Conservation (phyloP, 1,140 invertebrate species). For the Eriocheir sinensis region DNA sequence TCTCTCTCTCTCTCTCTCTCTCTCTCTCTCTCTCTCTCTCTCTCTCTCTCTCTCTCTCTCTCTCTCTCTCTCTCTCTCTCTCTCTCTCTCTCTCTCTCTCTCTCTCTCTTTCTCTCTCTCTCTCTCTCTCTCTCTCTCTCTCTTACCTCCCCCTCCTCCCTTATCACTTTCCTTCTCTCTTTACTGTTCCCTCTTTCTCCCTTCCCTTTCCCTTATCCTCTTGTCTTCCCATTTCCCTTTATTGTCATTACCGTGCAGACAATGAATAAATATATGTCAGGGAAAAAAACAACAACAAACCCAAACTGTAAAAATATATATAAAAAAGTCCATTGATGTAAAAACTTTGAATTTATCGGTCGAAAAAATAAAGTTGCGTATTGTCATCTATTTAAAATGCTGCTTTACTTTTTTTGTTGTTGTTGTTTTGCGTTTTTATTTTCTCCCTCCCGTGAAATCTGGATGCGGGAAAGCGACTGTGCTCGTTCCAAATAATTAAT, state of each 20-base stretch:
- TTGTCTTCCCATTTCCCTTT: no score
- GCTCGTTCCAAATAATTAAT: no score
- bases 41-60: no score
- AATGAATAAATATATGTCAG: background rate
- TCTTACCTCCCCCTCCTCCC: background rate
- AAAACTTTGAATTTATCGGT: no score
- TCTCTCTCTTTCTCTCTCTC: background rate
- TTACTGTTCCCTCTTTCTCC: no score
- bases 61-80: no score
- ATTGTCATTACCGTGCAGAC: no score
- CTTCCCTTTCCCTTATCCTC: no score
- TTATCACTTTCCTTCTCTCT: background rate
- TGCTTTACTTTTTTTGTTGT: background rate
- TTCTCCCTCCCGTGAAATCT: background rate
- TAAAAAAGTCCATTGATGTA: no score
- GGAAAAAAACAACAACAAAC: no score
- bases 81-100: conserved; percentile 27
- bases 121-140: background rate
- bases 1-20: background rate
- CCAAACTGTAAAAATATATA: no score
- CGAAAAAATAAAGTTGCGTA: background rate
- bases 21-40: conserved; percentile 28
- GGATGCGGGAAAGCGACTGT: background rate
- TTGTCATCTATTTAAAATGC: background rate
- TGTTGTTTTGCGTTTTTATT: no score